Conservation (phyloP, 2,888 invertebrate genomes). For the Hirtodrosophila histrioides region DNA sequence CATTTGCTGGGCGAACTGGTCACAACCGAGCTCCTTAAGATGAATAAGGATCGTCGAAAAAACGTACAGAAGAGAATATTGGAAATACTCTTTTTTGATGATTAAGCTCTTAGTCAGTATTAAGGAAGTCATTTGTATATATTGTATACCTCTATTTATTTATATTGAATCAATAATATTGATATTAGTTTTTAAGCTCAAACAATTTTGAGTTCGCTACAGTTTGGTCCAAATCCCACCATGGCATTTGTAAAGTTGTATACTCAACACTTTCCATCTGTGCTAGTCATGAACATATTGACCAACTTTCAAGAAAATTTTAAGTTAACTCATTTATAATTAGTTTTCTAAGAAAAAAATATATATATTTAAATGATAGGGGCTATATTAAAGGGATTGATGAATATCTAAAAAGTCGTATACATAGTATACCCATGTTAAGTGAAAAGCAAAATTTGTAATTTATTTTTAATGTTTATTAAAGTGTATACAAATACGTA, state of each 20-base stretch:
- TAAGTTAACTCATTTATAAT: background rate
- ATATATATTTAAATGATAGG: background rate
- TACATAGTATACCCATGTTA: conserved; percentile 32
- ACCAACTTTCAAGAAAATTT: conserved; percentile 21
- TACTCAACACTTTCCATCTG: conserved; percentile 48
- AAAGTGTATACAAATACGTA: conserved; percentile 39
- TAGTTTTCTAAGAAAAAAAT: too few species aligned
- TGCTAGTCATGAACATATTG: conserved; percentile 58
- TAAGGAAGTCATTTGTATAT: conserved; percentile 46
- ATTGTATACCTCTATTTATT: conserved; percentile 22
- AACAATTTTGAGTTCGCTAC: conserved; percentile 4
- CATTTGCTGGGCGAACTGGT: conserved; percentile 84
- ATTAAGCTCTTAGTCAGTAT: conserved; percentile 62
- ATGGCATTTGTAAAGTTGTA: conserved; percentile 56
- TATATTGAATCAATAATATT: conserved; percentile 6
- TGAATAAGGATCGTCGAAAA: conserved; percentile 83
- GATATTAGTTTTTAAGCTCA: conserved; percentile 16
- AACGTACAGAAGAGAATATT: conserved; percentile 83
- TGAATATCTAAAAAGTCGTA: conserved; percentile 7
- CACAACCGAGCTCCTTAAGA: conserved; percentile 83
- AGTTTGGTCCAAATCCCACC: conserved; percentile 54
- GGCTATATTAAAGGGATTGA: conserved; percentile 20
- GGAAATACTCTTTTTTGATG: conserved; percentile 84
- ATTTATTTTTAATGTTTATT: conserved; percentile 64
- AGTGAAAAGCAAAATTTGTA: conserved; percentile 26